Evolutionary conservation across 2,797 vertebrate species (phyloP).

Genomic region (Benthosema pterotum): DNA sequence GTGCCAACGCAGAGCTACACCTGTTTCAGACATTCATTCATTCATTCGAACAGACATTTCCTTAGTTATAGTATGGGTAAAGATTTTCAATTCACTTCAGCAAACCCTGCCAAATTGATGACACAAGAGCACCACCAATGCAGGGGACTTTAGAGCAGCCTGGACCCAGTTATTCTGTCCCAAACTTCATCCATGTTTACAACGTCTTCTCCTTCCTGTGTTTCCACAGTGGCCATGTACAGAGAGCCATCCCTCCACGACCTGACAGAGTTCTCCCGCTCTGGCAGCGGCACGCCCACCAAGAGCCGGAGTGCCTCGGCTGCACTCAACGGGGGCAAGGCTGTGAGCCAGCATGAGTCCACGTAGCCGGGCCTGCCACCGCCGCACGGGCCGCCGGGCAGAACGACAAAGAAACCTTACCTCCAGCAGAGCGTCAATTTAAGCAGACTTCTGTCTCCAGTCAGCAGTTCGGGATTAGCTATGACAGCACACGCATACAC

Average conservation of each 20-base stretch:
- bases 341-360: conserved; percentile 97
- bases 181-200: conserved; percentile 17
- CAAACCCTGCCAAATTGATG: no score
- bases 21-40: no score
- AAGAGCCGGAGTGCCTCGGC: conserved; percentile 98
- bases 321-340: conserved; percentile 96
- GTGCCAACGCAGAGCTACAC: no score
- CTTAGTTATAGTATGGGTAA: no score
- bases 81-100: no score
- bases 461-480: conserved; percentile 83
- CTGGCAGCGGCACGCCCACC: conserved; percentile 96
- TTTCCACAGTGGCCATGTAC: conserved; percentile 96
- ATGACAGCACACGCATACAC: conserved; percentile 57
- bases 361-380: conserved; percentile 89
- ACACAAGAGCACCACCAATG: no score
- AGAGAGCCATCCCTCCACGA: conserved; percentile 98
- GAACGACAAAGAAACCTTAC: conserved; percentile 84
- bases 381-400: conserved; percentile 73
- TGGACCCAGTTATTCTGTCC: no score
- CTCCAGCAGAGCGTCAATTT: conserved; percentile 93
- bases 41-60: no score
- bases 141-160: no score
- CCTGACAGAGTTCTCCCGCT: conserved; percentile 97
- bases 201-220: conserved; percentile 4
- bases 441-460: conserved; percentile 87